Evolutionary conservation across 2,888 invertebrate genomes (phyloP).

Genomic region (Cryptocephalus moraei): DNA sequence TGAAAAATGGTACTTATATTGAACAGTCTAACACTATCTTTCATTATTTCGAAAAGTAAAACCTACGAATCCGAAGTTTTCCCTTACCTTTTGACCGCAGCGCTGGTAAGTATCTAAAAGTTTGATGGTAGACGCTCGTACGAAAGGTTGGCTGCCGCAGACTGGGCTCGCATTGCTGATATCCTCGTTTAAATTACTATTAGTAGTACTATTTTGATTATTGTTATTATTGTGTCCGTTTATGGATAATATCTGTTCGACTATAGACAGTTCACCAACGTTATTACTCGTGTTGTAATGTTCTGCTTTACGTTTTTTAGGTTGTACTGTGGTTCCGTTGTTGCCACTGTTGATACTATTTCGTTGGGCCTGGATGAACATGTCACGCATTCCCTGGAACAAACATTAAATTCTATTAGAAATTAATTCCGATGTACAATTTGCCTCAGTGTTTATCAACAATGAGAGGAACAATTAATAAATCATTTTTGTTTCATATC

Average conservation of each 20-base stretch:
- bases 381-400: slow-evolving; percentile 75
- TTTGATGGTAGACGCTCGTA: slow-evolving; percentile 58
- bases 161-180: slow-evolving; percentile 26
- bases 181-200: slow-evolving; percentile 30
- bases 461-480: not conserved
- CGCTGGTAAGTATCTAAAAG: slow-evolving; percentile 55
- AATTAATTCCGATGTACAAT: too few relatives aligned
- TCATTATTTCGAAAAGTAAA: too few relatives aligned
- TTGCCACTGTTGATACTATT: slow-evolving; percentile 44
- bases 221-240: slow-evolving; percentile 4
- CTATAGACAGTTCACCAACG: slow-evolving; percentile 31
- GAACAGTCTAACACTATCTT: too few relatives aligned
- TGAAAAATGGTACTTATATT: too few relatives aligned
- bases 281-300: slow-evolving; percentile 18
- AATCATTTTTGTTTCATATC: not conserved
- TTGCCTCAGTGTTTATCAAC: not conserved
- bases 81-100: slow-evolving; percentile 52
- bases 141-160: slow-evolving; percentile 41
- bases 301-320: slow-evolving; percentile 35
- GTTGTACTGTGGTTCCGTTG: slow-evolving; percentile 25
- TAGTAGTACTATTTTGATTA: slow-evolving; percentile 15
- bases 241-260: slow-evolving; percentile 16
- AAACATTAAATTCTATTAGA: slow-evolving; percentile 15
- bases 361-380: slow-evolving; percentile 65
- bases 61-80: too few relatives aligned